A percentile compares a stretch with the other conserved stretches of the same genome.
Conservation (phyloP, 2,113 vertebrate genomes). For the Argyrosomus japonicus region DNA sequence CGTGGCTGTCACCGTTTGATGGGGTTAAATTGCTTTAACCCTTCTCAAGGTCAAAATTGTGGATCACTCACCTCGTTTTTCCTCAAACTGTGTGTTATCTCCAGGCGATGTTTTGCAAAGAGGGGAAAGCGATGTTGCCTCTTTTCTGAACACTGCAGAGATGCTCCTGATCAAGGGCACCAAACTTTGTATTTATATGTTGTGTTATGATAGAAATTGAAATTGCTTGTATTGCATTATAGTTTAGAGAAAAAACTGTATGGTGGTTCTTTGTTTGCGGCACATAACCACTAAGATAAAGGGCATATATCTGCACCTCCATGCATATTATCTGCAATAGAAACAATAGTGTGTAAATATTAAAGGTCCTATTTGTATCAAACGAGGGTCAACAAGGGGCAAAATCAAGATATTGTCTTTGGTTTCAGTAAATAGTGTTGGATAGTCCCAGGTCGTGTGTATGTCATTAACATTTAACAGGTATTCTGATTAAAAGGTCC, state of each 20-base stretch:
- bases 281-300: not conserved
- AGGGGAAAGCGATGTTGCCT: conserved; percentile 1
- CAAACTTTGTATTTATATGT: not conserved
- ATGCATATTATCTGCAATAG: not conserved
- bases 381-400: not conserved
- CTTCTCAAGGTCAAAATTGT: conserved; percentile 62
- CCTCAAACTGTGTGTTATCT: conserved; percentile 9
- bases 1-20: conserved; percentile 49
- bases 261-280: not conserved
- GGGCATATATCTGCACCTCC: not conserved
- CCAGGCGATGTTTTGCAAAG: conserved; percentile 37
- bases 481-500: conserved; percentile 41
- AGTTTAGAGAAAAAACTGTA: not conserved
- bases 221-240: not conserved
- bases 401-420: conserved; percentile 5
- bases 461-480: conserved; percentile 60
- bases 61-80: conserved; percentile 27
- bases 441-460: conserved; percentile 19
- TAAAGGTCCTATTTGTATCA: conserved; percentile 1
- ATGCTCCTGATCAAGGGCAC: not conserved
- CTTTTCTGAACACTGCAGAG: conserved; percentile 25
- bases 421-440: conserved; percentile 13
- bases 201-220: not conserved
- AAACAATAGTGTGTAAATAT: not conserved
- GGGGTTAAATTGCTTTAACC: conserved; percentile 65